Conservation (phyloP, 2,888 invertebrate species). For the Sesamia inferens region DNA sequence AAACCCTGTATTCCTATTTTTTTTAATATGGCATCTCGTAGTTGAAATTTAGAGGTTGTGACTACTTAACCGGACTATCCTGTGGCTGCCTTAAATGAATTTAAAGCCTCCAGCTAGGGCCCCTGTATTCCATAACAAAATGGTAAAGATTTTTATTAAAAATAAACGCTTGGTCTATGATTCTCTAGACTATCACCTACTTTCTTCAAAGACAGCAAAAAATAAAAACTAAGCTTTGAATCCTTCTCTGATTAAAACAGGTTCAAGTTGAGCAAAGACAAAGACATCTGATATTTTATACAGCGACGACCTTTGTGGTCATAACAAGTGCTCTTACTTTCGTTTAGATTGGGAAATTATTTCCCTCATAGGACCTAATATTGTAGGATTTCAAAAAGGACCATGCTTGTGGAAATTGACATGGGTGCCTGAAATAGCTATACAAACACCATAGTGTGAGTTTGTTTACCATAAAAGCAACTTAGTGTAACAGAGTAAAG, state of each 20-base stretch:
- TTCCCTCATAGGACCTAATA: not conserved
- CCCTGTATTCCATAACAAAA: not conserved
- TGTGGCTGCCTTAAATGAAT: no score
- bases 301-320: slow-evolving; percentile 9
- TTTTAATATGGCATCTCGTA: no score
- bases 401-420: not conserved
- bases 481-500: slow-evolving; percentile 26
- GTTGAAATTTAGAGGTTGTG: no score
- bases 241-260: slow-evolving; percentile 38
- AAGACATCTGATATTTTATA: slow-evolving; percentile 38
- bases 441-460: slow-evolving; percentile 7
- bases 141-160: slow-evolving; percentile 6
- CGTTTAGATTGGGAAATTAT: not conserved
- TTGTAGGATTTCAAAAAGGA: not conserved
- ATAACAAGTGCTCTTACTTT: not conserved
- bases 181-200: slow-evolving; percentile 11
- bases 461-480: slow-evolving; percentile 29
- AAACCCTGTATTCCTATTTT: no score
- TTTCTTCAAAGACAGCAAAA: slow-evolving; percentile 34
- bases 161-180: slow-evolving; percentile 3
- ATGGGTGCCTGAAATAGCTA: not conserved
- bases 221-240: slow-evolving; percentile 41
- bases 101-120: no score
- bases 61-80: no score
- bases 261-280: slow-evolving; percentile 42